A percentile compares a stretch with the other conserved stretches of the same genome.
These are phyloP conservation scores for Entosphenus tridentatus DNA, from an alignment of 2,113 vertebrate genomes.

Conservation along the genomic window DNA sequence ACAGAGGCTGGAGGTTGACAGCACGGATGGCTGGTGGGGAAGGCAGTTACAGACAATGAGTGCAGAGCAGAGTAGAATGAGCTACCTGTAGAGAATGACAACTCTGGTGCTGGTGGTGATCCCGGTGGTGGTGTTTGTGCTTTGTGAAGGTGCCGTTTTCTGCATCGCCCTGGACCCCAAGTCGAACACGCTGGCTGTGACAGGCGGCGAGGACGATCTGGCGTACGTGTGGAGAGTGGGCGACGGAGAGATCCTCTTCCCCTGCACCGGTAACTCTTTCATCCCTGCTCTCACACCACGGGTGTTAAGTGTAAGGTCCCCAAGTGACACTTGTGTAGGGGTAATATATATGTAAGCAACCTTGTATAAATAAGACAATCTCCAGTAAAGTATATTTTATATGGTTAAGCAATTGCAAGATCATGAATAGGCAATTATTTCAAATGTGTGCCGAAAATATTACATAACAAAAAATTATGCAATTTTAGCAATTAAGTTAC, in stretches of 20 bases:
- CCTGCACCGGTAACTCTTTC: conserved; percentile 43
- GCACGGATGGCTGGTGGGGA: neutral
- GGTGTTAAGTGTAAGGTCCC: too few relatives aligned
- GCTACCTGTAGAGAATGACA: neutral
- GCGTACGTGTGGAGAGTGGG: conserved; percentile 65
- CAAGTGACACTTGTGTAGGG: too few relatives aligned
- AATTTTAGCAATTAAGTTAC: too few relatives aligned
- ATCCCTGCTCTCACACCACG: neutral
- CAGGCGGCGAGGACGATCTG: conserved; percentile 70
- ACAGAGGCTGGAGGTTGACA: neutral
- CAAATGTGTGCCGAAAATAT: too few relatives aligned
- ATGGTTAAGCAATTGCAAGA: too few relatives aligned
- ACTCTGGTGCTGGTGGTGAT: conserved; percentile 2
- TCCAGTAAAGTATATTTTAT: too few relatives aligned
- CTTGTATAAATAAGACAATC: too few relatives aligned
- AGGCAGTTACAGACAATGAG: neutral
- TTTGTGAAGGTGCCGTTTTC: conserved; percentile 47
- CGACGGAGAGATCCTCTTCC: conserved; percentile 55
- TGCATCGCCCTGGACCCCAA: conserved; percentile 65
- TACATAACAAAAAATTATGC: too few relatives aligned
- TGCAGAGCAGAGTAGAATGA: neutral
- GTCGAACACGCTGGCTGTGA: conserved; percentile 51
- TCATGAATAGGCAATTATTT: too few relatives aligned
- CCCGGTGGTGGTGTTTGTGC: neutral
- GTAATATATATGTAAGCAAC: too few relatives aligned